A percentile compares a stretch with the other conserved stretches of the same genome.
phyloP scores from a whole-genome alignment of 2,888 invertebrate species.

The Criorhina ranunculi region DNA sequence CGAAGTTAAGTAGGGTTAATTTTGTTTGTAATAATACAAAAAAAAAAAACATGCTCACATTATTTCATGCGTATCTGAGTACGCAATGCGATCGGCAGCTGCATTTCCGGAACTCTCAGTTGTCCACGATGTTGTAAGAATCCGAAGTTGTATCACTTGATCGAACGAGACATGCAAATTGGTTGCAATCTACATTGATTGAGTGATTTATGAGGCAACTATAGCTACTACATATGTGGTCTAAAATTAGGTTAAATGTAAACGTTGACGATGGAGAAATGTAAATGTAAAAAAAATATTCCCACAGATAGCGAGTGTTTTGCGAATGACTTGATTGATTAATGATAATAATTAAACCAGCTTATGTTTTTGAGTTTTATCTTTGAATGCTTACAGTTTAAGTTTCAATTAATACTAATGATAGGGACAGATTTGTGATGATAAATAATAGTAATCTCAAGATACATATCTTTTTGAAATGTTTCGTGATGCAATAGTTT shows the following conservation, averaged over 20 bases:
- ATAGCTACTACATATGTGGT: conserved; percentile 43
- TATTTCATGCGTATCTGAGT: conserved; percentile 1
- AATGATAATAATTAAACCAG: conserved; percentile 12
- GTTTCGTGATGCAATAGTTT: background rate
- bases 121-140: conserved; percentile 1
- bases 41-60: background rate
- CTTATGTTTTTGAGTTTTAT: background rate
- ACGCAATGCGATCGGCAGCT: conserved; percentile 31
- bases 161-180: conserved; percentile 53
- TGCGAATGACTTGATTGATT: conserved; percentile 22
- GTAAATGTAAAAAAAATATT: background rate
- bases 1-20: background rate
- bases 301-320: conserved; percentile 9
- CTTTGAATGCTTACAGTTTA: background rate
- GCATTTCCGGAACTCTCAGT: conserved; percentile 52
- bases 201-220: conserved; percentile 54
- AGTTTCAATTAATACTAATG: conserved; percentile 23
- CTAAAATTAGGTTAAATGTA: conserved; percentile 47
- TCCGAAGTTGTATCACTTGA: conserved; percentile 7
- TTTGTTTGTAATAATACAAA: background rate
- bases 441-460: background rate
- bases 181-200: conserved; percentile 48
- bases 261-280: conserved; percentile 14
- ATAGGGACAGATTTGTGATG: conserved; percentile 10
- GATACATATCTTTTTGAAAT: background rate